Evolutionary conservation across 2,113 vertebrate species (phyloP).

Genomic region (Colinus virginianus): DNA sequence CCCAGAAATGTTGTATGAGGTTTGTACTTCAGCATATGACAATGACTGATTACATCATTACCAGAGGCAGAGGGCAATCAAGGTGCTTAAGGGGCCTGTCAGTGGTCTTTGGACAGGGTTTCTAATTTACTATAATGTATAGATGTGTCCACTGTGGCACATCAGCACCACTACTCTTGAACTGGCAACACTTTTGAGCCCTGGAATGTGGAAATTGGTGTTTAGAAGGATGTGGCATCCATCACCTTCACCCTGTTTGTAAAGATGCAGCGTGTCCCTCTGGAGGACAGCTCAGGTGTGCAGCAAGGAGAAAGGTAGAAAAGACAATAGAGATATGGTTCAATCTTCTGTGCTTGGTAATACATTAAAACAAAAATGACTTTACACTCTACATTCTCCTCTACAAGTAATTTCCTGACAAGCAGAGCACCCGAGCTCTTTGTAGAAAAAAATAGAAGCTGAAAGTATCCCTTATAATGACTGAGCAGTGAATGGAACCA

Average conservation of each 20-base stretch:
- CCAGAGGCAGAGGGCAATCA: background rate
- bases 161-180: background rate
- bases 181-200: fast-evolving
- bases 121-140: background rate
- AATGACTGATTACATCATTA: background rate
- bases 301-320: background rate
- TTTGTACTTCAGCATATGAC: background rate
- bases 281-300: background rate
- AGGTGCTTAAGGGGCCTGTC: background rate
- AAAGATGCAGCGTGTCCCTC: background rate
- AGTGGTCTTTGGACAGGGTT: background rate
- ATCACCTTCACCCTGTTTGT: background rate
- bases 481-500: background rate
- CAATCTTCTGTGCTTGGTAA: background rate
- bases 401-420: background rate
- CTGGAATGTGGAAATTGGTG: background rate
- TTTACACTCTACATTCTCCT: background rate
- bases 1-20: background rate
- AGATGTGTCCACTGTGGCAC: background rate
- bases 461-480: background rate
- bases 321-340: background rate
- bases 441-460: background rate
- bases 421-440: background rate
- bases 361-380: background rate
- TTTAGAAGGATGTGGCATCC: background rate